These are phyloP conservation scores for Oscheius sp. DNA, from an alignment of 2,888 invertebrate genomes.

Conservation along the genomic window DNA sequence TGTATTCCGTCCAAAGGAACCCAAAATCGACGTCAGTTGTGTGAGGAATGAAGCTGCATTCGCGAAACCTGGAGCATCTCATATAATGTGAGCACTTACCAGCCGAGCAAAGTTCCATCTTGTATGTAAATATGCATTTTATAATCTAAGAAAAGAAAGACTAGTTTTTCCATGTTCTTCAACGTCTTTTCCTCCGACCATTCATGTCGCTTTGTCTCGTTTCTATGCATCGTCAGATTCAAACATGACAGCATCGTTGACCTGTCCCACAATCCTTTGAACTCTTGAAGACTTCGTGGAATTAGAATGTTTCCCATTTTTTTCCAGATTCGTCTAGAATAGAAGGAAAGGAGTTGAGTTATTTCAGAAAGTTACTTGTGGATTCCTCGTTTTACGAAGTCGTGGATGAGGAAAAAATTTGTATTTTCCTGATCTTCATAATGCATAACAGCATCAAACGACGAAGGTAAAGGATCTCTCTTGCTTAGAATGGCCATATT, in stretches of 20 bases:
- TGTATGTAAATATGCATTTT: conserved; percentile 24
- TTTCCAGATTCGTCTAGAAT: too few species aligned
- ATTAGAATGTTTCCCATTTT: neutral
- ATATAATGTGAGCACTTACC: too few species aligned
- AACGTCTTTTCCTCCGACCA: neutral
- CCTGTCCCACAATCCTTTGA: neutral
- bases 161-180: neutral
- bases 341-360: too few species aligned
- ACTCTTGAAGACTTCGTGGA: too few species aligned
- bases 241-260: neutral
- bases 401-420: too few species aligned
- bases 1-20: conserved; percentile 14
- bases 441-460: too few species aligned
- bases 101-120: conserved; percentile 31
- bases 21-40: conserved; percentile 28
- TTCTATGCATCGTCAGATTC: neutral
- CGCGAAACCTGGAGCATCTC: conserved; percentile 23
- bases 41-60: conserved; percentile 33
- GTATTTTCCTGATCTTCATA: too few species aligned
- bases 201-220: neutral
- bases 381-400: too few species aligned
- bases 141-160: conserved; percentile 20
- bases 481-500: too few species aligned
- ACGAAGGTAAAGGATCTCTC: too few species aligned
- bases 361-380: too few species aligned